These are phyloP conservation scores for Julus scanicus DNA, from an alignment of 2,888 invertebrate species.

Conservation along the genomic window DNA sequence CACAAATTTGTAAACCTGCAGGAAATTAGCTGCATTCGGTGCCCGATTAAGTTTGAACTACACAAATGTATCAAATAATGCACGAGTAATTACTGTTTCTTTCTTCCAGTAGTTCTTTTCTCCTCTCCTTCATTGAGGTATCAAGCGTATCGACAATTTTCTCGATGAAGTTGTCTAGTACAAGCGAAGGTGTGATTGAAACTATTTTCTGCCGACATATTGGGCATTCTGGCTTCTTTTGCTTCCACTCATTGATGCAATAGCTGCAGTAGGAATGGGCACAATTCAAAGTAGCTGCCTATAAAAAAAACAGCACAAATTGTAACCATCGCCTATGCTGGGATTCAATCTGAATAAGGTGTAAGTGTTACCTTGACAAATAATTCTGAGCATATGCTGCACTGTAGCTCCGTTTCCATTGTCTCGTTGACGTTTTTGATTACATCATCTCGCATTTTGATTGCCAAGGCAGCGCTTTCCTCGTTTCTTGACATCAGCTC, in stretches of 20 bases:
- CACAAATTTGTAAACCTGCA: too few species aligned
- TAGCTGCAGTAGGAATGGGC: constrained; percentile 79
- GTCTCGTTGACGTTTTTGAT: constrained; percentile 62
- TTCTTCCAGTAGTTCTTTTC: constrained; percentile 46
- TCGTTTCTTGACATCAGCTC: neutral
- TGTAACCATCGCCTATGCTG: neutral
- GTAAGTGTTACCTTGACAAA: constrained; percentile 71
- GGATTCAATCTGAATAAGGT: neutral
- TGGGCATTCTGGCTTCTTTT: constrained; percentile 77
- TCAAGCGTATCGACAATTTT: constrained; percentile 1
- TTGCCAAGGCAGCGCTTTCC: neutral
- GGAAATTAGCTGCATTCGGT: too few species aligned
- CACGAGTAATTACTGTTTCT: neutral
- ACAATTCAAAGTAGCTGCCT: constrained; percentile 77
- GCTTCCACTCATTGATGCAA: constrained; percentile 78
- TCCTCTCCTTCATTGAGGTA: neutral
- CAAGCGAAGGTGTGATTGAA: constrained; percentile 73
- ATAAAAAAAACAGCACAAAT: constrained; percentile 55
- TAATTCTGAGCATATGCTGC: constrained; percentile 80
- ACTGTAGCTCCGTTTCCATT: constrained; percentile 78
- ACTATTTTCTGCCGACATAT: constrained; percentile 72
- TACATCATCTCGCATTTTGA: neutral
- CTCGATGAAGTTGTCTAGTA: constrained; percentile 77
- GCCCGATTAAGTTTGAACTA: neutral
- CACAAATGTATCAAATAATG: neutral